Conservation (phyloP, 2,888 invertebrate genomes). For the Venusia cambrica region DNA sequence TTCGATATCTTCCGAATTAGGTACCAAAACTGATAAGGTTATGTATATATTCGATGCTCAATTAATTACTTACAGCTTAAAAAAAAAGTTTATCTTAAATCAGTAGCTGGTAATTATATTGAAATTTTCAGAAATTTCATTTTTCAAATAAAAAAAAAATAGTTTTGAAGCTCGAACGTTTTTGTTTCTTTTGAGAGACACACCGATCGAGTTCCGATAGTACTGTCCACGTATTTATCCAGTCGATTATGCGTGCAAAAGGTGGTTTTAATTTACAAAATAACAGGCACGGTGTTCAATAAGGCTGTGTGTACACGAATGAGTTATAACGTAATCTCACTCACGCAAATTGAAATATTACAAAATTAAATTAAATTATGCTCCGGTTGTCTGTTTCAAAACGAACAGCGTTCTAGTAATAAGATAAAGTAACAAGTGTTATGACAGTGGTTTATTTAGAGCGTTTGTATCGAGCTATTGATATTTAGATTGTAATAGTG, state of each 20-base stretch:
- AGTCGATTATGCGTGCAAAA: constrained; percentile 60
- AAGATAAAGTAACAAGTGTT: constrained; percentile 15
- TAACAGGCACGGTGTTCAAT: constrained; percentile 45
- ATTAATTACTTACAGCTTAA: too few species aligned
- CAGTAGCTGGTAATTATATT: too few species aligned
- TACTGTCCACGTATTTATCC: constrained; percentile 48
- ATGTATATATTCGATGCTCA: too few species aligned
- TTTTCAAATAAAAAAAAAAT: not conserved
- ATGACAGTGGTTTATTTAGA: constrained; percentile 14
- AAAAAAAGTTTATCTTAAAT: too few species aligned
- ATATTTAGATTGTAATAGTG: constrained; percentile 1
- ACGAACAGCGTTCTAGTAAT: constrained; percentile 15
- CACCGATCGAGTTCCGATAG: constrained; percentile 32
- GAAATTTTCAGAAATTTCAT: too few species aligned
- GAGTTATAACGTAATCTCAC: constrained; percentile 28
- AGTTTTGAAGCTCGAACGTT: constrained; percentile 17
- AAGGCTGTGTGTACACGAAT: constrained; percentile 31
- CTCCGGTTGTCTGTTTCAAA: constrained; percentile 24
- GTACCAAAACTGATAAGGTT: too few species aligned
- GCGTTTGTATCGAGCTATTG: constrained; percentile 6
- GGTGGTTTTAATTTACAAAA: constrained; percentile 63
- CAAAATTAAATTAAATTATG: constrained; percentile 26
- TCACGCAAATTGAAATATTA: constrained; percentile 30
- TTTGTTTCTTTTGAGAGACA: too few species aligned
- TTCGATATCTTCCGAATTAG: too few species aligned